Evolutionary conservation across 2,797 vertebrate species (phyloP).

Genomic region (Gastrophryne carolinensis): DNA sequence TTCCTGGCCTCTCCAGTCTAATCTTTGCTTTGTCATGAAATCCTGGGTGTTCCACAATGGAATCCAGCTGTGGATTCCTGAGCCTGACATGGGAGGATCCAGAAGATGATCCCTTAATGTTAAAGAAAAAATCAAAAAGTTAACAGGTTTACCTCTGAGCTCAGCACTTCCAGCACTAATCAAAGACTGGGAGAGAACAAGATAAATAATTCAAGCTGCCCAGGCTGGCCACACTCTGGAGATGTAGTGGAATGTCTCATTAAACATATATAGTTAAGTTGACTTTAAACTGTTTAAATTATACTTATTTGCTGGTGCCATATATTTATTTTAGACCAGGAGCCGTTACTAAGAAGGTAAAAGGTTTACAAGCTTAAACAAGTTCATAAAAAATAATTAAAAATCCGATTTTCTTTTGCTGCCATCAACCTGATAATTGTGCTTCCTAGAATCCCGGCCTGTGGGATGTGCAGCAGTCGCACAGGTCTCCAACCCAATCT

Average conservation of each 20-base stretch:
- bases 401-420: not conserved
- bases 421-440: too few species aligned
- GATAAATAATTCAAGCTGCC: constrained; percentile 5
- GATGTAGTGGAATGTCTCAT: constrained; percentile 3
- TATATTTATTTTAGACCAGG: not conserved
- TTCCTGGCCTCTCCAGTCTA: constrained; percentile 33
- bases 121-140: constrained; percentile 24
- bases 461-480: too few species aligned
- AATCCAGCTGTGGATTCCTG: constrained; percentile 50
- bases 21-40: constrained; percentile 42
- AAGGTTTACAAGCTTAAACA: not conserved
- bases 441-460: too few species aligned
- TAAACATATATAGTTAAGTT: not conserved
- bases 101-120: constrained; percentile 14
- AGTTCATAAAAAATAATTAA: not conserved
- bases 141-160: constrained; percentile 1
- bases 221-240: constrained; percentile 6
- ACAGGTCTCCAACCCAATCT: too few species aligned
- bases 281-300: constrained; percentile 5
- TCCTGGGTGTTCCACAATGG: constrained; percentile 48
- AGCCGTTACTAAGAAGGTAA: not conserved
- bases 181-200: constrained; percentile 29
- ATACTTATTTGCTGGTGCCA: not conserved
- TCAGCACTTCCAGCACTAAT: constrained; percentile 7
- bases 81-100: constrained; percentile 36